Evolutionary conservation across 1,140 invertebrate genomes (phyloP).

Genomic region (Asobara japonica): DNA sequence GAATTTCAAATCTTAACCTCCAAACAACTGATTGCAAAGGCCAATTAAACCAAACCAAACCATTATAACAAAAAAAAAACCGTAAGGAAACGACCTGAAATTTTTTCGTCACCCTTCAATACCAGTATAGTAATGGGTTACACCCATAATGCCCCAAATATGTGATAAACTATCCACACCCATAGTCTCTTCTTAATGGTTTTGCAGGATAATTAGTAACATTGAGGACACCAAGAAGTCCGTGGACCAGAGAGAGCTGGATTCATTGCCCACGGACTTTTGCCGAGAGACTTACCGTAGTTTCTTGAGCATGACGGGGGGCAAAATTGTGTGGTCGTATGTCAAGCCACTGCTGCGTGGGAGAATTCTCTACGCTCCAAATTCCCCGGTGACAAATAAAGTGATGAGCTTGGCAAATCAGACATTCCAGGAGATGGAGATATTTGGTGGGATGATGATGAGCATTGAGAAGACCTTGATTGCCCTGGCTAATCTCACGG

Average conservation of each 20-base stretch:
- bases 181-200: too few species aligned
- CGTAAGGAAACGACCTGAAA: too few species aligned
- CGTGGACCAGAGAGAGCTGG: slow-evolving; percentile 65
- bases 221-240: slow-evolving; percentile 66
- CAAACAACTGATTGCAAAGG: too few species aligned
- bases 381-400: slow-evolving; percentile 59
- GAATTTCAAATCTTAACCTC: too few species aligned
- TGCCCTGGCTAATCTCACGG: slow-evolving; percentile 61
- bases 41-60: too few species aligned
- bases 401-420: slow-evolving; percentile 71
- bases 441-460: slow-evolving; percentile 62
- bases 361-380: slow-evolving; percentile 72
- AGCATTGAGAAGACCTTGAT: slow-evolving; percentile 63
- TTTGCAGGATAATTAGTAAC: slow-evolving; percentile 66
- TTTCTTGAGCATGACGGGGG: slow-evolving; percentile 69
- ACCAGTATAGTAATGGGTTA: too few species aligned
- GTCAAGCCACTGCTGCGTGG: slow-evolving; percentile 74
- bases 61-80: too few species aligned
- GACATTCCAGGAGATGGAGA: slow-evolving; percentile 69
- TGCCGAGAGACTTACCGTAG: slow-evolving; percentile 72
- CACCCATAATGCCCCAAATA: too few species aligned
- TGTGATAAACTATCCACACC: too few species aligned
- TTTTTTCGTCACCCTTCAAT: too few species aligned
- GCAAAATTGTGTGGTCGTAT: slow-evolving; percentile 75
- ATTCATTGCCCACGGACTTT: slow-evolving; percentile 71